Conservation (phyloP, 2,113 vertebrate genomes). For the Pangasianodon hypophthalmus region DNA sequence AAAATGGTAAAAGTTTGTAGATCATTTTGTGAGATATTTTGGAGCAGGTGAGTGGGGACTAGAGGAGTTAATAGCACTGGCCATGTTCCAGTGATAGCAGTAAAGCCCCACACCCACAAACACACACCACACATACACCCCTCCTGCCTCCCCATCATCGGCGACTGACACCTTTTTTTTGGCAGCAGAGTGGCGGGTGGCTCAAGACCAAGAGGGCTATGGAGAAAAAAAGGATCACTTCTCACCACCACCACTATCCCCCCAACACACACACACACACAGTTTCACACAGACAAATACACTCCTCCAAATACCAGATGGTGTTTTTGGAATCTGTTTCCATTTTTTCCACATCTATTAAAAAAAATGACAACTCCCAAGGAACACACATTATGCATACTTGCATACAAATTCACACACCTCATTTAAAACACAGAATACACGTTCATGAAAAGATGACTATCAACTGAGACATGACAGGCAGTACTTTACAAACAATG, state of each 20-base stretch:
- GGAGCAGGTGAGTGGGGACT: constrained; percentile 51
- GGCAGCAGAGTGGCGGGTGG: constrained; percentile 89
- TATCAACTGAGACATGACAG: constrained; percentile 51
- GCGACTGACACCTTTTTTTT: constrained; percentile 93
- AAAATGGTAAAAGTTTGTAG: constrained; percentile 44
- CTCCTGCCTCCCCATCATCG: constrained; percentile 69
- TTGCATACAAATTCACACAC: constrained; percentile 46
- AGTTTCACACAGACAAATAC: constrained; percentile 52
- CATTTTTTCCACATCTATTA: constrained; percentile 87
- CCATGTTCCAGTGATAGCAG: constrained; percentile 56
- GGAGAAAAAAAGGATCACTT: constrained; percentile 83
- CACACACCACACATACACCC: constrained; percentile 49
- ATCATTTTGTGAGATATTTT: constrained; percentile 36
- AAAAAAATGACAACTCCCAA: constrained; percentile 65
- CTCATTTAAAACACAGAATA: constrained; percentile 38
- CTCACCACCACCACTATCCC: constrained; percentile 75
- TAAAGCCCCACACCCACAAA: constrained; percentile 54
- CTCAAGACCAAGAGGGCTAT: constrained; percentile 88
- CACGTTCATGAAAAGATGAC: constrained; percentile 39
- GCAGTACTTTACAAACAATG: constrained; percentile 48
- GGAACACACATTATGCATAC: constrained; percentile 56
- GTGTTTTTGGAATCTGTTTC: constrained; percentile 94
- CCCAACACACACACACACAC: constrained; percentile 44
- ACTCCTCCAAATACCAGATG: constrained; percentile 91
- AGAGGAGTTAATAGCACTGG: constrained; percentile 61